A percentile compares a stretch with the other conserved stretches of the same genome.
These are phyloP conservation scores for Vireo griseus DNA, from an alignment of 2,797 vertebrate species.

Conservation along the genomic window DNA sequence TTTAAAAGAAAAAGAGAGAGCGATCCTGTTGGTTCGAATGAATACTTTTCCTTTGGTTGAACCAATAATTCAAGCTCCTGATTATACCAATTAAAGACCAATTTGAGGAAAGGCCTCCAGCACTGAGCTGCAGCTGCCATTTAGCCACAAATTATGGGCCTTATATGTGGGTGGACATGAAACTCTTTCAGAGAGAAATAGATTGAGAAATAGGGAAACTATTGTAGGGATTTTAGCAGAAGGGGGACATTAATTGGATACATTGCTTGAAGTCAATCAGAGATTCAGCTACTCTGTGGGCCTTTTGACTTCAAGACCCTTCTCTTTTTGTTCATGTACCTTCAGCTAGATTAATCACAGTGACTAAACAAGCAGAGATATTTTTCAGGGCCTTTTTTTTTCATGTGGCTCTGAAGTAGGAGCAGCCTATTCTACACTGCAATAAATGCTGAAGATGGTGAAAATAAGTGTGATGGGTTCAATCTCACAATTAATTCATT, in stretches of 20 bases:
- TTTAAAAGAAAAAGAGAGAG: slow-evolving; percentile 60
- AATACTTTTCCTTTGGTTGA: slow-evolving; percentile 59
- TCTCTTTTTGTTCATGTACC: slow-evolving; percentile 57
- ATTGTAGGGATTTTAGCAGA: slow-evolving; percentile 48
- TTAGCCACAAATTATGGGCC: slow-evolving; percentile 87
- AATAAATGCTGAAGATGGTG: background rate
- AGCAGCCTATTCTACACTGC: background rate
- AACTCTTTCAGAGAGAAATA: slow-evolving; percentile 79
- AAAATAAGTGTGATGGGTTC: background rate
- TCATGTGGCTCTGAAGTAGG: background rate
- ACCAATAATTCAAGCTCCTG: slow-evolving; percentile 65
- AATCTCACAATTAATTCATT: background rate
- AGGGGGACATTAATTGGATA: slow-evolving; percentile 55
- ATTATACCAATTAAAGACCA: slow-evolving; percentile 67
- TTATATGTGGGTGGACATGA: slow-evolving; percentile 85
- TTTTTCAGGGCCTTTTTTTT: background rate
- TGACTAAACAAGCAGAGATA: slow-evolving; percentile 52
- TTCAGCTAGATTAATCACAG: slow-evolving; percentile 60
- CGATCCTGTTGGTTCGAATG: slow-evolving; percentile 48
- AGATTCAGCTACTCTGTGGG: slow-evolving; percentile 55
- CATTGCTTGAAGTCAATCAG: slow-evolving; percentile 64
- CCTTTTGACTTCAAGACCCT: slow-evolving; percentile 47
- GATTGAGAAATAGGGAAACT: slow-evolving; percentile 52
- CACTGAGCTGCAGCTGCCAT: slow-evolving; percentile 83
- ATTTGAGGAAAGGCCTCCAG: slow-evolving; percentile 74